Evolutionary conservation across 2,888 invertebrate species (phyloP).

Genomic region (Brachylomia viminalis): DNA sequence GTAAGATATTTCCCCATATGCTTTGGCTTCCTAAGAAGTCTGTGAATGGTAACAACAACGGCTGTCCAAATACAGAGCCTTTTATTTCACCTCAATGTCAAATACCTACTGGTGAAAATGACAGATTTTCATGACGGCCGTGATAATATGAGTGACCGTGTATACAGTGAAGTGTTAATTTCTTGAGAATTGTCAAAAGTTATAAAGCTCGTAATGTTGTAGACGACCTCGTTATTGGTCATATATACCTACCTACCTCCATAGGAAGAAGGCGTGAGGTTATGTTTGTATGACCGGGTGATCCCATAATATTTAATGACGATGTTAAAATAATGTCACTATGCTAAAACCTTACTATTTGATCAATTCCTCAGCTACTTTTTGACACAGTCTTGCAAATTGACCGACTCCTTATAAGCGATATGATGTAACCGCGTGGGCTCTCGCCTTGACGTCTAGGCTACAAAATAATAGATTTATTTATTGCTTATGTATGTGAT

Average conservation of each 20-base stretch:
- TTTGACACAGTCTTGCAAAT: slow-evolving; percentile 60
- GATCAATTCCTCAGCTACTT: slow-evolving; percentile 29
- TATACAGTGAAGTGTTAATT: too few species aligned
- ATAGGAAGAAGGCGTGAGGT: too few species aligned
- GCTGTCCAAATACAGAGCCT: background rate
- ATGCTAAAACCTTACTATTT: slow-evolving; percentile 49
- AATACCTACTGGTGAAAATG: background rate
- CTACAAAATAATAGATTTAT: slow-evolving; percentile 62
- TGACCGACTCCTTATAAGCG: slow-evolving; percentile 47
- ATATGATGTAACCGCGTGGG: slow-evolving; percentile 63
- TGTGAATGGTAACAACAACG: background rate
- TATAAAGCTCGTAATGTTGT: background rate
- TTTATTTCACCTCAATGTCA: too few species aligned
- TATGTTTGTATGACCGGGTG: too few species aligned
- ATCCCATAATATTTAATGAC: background rate
- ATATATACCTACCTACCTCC: background rate
- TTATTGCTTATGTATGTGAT: slow-evolving; percentile 51
- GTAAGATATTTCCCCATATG: background rate
- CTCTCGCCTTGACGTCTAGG: slow-evolving; percentile 55
- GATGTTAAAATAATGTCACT: slow-evolving; percentile 30
- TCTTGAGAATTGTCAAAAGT: background rate
- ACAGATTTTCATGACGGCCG: background rate
- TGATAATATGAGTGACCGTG: too few species aligned
- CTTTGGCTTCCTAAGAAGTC: background rate
- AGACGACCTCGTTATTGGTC: background rate